These are phyloP conservation scores for Polydrusus pterygomalis DNA, from an alignment of 2,888 invertebrate genomes.

Conservation along the genomic window DNA sequence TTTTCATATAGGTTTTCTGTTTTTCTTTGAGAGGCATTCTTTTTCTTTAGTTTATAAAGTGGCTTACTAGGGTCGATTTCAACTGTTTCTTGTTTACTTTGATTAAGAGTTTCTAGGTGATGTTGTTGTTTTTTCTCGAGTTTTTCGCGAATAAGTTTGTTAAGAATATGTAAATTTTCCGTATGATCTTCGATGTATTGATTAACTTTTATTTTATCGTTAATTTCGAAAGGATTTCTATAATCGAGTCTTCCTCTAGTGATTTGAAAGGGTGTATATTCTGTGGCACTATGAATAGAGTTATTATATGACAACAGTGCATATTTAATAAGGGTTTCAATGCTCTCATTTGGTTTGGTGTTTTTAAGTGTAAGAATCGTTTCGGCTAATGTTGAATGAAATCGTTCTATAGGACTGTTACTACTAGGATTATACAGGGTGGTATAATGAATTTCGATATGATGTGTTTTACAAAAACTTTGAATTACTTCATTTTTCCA, in stretches of 20 bases:
- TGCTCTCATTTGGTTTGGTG: slow-evolving; percentile 22
- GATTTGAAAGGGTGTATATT: slow-evolving; percentile 41
- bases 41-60: neutral
- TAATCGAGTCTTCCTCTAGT: slow-evolving; percentile 39
- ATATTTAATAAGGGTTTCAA: slow-evolving; percentile 44
- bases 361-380: slow-evolving; percentile 6
- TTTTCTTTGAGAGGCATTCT: neutral
- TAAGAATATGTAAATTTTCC: slow-evolving; percentile 44
- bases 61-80: neutral
- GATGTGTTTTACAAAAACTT: slow-evolving; percentile 4
- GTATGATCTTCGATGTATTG: slow-evolving; percentile 47
- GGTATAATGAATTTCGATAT: slow-evolving; percentile 18
- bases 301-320: neutral
- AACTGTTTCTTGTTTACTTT: neutral
- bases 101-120: neutral
- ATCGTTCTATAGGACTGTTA: slow-evolving; percentile 37
- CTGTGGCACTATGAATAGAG: slow-evolving; percentile 29
- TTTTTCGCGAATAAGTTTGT: slow-evolving; percentile 42
- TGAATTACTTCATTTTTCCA: slow-evolving; percentile 26
- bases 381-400: slow-evolving; percentile 43
- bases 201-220: slow-evolving; percentile 41
- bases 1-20: neutral
- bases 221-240: slow-evolving; percentile 53
- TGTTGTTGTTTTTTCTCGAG: neutral
- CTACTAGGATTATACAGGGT: slow-evolving; percentile 16